Evolutionary conservation across 2,797 vertebrate genomes (phyloP), one percentile per base, ranked within the genome.

Genomic region (Thunnus albacares): DNA sequence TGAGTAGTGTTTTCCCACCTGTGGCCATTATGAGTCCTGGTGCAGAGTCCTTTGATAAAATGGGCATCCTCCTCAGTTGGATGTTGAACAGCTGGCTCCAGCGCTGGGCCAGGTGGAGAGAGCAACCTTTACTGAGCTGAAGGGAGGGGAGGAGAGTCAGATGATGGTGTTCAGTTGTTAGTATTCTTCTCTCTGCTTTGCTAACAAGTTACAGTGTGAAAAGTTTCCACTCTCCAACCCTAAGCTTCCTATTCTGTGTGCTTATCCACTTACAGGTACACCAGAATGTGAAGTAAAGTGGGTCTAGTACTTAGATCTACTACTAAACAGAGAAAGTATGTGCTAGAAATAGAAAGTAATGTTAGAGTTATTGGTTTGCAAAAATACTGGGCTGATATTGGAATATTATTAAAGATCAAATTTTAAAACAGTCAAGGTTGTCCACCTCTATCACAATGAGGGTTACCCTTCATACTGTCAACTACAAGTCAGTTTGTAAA

Each of bases 11-110:
- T 17, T 14, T 85, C 62, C 64, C 89, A 99, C 98, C 98, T 1
- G 98, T 99, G 78, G 98, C 98, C 49, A 99, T 95, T 88, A 99
- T 97, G 86, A 99, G 95, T 38, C 98, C 98, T 0, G 98, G 98
- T 0, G 98, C 97, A 0, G 98, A 99, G 87, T 98, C 98, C 93
- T 99, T 99, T 90, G 98, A 98, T 49, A 99, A 89, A 74, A 99
- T 98, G 80, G 98, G 97, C 95, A 98, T 97, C 83, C 98, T 95
- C 13, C 97, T 96, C 55, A 97, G 95, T 94, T 99, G 98, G 90
- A 99, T 97, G 87, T 97, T 99, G 65, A 98, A 95, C 81, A 99
- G 94, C 92, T 98, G 98, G 90, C 97, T 99, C 92, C 98, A 98
- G 38, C 96, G 96, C 92, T 99, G 98, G 77, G 97, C 97, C 95